Base-by-base conservation (phyloP, 2,888 invertebrate genomes). In the Eugnorisma glareosa region DNA sequence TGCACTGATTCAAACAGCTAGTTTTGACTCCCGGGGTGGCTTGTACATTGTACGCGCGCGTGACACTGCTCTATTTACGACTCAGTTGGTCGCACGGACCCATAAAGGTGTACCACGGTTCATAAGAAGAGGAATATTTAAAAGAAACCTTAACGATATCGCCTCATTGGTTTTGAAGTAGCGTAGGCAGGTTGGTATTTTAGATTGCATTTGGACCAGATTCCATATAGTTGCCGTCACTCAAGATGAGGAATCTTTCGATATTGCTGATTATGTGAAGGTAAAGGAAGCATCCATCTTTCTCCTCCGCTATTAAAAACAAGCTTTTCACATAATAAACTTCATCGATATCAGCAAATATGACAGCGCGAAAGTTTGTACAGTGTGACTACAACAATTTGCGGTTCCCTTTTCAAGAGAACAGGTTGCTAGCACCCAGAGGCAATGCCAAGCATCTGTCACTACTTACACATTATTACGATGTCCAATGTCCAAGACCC, bases 61-160 rank as follows among this genome's bases (percentile, higher is more conserved):
- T 95, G 96, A 96, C 96, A 96, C 93, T 94, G 94, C 93, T 95
- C 96, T 96, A 95, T 96, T 95, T 96, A 96, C 95, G 95, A 95
- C 89, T 89, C 89, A 89, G 90, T 89, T 90, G 91, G 89, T 89
- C 90, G 91, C 92, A 88, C 91, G 91, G 92, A 92, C 90, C 93
- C 90, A 91, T 92, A 92, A 91, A 92, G 90, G 90, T 92, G 86
- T 89, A 86, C 85, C 90, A 80, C 87, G 94, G 92, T 88, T 89
- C 94, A 88, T 61, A 79, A 83, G 80, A 83, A 70, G 91, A 83
- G 83, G 90, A 87, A 81, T 75, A 68, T 80, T 72, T 10, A 64
- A 76, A 28, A 8, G 1, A 69, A 69, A 70, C 71, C 77, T 63
- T 73, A 11, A 64, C 69, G 51, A 8, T 61, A 64, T 68, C 11